Percentiles rank a stretch among this genome's conserved stretches.
Conservation (phyloP, 2,113 vertebrate genomes). For the Zapus hudsonius region DNA sequence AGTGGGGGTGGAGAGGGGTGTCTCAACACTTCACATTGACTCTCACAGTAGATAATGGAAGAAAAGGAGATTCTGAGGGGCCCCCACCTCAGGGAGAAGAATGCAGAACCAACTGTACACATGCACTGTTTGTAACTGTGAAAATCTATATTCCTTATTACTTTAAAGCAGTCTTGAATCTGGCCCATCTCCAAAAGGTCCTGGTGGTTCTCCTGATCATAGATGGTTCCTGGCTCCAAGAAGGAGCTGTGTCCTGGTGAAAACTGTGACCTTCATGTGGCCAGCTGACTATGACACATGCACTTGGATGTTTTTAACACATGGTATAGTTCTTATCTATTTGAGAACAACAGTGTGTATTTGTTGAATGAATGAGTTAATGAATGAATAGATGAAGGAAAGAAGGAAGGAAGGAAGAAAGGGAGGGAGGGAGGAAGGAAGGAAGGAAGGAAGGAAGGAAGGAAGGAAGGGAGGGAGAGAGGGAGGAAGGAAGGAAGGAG, state of each 20-base stretch:
- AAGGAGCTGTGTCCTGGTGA: not conserved
- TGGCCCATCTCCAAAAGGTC: not conserved
- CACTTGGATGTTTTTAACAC: not conserved
- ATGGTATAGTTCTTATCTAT: not conserved
- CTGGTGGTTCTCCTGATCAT: not conserved
- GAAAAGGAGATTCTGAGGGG: not conserved
- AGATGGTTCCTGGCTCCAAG: not conserved
- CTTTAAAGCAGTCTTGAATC: conserved; percentile 18
- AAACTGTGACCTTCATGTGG: not conserved
- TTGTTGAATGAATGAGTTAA: conserved; percentile 11
- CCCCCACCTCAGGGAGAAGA: not conserved
- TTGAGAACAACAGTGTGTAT: not conserved
- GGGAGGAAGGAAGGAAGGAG: too few relatives aligned
- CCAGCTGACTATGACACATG: not conserved
- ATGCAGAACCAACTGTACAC: not conserved
- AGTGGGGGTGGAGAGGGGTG: not conserved
- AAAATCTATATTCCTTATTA: not conserved
- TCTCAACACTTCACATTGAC: not conserved
- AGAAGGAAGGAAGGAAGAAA: too few relatives aligned
- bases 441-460: too few relatives aligned
- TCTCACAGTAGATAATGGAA: not conserved
- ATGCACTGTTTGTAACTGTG: not conserved
- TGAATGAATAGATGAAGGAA: not conserved
- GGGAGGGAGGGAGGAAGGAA: too few relatives aligned
- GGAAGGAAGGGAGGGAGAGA: too few relatives aligned